Evolutionary conservation across 1,140 invertebrate genomes (phyloP).

Genomic region (Saccostrea cuccullata): DNA sequence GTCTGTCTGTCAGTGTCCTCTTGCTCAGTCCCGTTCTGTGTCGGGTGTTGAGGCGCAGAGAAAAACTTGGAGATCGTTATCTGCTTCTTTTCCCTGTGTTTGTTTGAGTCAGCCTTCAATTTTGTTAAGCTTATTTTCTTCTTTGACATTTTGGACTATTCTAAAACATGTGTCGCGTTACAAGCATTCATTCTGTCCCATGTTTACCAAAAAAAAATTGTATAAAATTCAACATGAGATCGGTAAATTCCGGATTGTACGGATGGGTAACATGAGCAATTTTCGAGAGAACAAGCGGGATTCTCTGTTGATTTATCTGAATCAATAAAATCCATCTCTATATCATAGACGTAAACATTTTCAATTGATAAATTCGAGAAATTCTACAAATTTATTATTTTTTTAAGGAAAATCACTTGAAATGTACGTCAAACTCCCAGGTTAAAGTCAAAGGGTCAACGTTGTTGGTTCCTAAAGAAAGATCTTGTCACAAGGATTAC

Average conservation of each 20-base stretch:
- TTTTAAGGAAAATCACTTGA: too few species aligned
- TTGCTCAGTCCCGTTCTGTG: neutral
- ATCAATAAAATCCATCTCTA: neutral
- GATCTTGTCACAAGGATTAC: too few species aligned
- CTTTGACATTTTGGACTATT: neutral
- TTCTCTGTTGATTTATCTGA: neutral
- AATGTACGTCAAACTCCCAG: too few species aligned
- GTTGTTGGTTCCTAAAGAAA: too few species aligned
- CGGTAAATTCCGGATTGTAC: constrained; percentile 15
- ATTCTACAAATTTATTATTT: too few species aligned
- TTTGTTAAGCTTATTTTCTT: constrained; percentile 20
- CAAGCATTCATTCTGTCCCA: neutral
- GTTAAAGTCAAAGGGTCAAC: too few species aligned
- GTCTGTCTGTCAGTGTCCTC: neutral
- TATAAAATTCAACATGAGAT: neutral
- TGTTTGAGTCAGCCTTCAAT: neutral
- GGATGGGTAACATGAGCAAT: constrained; percentile 10
- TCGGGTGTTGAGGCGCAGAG: neutral
- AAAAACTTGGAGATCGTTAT: constrained; percentile 20
- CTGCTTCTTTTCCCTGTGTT: neutral
- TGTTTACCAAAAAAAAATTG: too few species aligned
- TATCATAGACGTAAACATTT: too few species aligned
- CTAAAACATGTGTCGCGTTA: neutral
- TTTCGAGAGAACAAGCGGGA: constrained; percentile 3
- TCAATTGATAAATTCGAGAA: too few species aligned